These are phyloP conservation scores for Chaetodon trifascialis DNA, from an alignment of 2,113 vertebrate species.

Conservation along the genomic window DNA sequence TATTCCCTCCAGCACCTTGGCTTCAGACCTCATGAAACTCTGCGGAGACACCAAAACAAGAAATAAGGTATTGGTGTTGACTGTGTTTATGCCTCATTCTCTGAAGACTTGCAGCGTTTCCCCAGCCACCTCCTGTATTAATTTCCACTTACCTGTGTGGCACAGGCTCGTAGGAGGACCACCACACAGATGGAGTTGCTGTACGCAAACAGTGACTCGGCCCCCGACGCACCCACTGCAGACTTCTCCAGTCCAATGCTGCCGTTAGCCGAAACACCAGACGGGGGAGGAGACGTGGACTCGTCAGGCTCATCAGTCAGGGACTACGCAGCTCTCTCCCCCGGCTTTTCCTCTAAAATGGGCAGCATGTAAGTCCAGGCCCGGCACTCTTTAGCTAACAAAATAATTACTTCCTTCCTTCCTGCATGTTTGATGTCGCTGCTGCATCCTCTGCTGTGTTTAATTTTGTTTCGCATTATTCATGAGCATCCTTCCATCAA, in stretches of 20 bases:
- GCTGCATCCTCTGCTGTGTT: conserved; percentile 32
- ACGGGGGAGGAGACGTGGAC: conserved; percentile 83
- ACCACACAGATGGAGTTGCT: conserved; percentile 98
- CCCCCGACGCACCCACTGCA: conserved; percentile 80
- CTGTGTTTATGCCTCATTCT: background rate
- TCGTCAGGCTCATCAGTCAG: conserved; percentile 87
- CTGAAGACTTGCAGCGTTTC: accelerated
- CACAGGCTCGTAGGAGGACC: conserved; percentile 93
- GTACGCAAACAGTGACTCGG: conserved; percentile 92
- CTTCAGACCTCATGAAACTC: conserved; percentile 94
- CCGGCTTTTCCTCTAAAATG: conserved; percentile 93
- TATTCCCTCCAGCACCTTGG: conserved; percentile 83
- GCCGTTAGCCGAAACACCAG: conserved; percentile 86
- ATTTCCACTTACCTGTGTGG: background rate
- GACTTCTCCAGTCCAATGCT: conserved; percentile 84
- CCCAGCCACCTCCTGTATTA: background rate
- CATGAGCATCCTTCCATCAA: conserved; percentile 27
- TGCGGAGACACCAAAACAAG: conserved; percentile 94
- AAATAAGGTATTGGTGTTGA: conserved; percentile 87
- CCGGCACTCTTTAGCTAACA: conserved; percentile 51
- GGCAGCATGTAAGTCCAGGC: conserved; percentile 95
- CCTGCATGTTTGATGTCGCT: conserved; percentile 55
- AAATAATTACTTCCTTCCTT: conserved; percentile 7
- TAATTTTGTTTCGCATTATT: conserved; percentile 22
- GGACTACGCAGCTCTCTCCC: conserved; percentile 86